These are phyloP conservation scores for Cheilosia grossa DNA, from an alignment of 2,888 invertebrate genomes.

Conservation along the genomic window DNA sequence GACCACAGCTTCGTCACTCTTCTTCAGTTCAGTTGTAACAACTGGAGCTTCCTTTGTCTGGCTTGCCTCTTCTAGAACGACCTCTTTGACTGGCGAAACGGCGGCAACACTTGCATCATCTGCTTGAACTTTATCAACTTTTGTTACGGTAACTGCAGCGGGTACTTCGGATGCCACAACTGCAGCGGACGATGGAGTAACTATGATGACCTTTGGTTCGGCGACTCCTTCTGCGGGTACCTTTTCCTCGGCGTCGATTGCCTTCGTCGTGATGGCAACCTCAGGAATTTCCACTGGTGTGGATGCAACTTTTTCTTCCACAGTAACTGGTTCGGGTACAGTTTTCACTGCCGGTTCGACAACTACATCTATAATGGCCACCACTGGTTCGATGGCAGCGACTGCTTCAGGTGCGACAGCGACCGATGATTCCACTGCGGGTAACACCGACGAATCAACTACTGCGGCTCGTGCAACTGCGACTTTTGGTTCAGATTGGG, in stretches of 20 bases:
- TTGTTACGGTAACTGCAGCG: not conserved
- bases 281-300: constrained; percentile 7
- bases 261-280: constrained; percentile 12
- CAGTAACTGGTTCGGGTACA: not conserved
- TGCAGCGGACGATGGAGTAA: constrained; percentile 53
- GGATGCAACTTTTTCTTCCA: not conserved
- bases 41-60: constrained; percentile 26
- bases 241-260: constrained; percentile 22
- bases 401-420: not conserved
- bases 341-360: not conserved
- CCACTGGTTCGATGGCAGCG: constrained; percentile 1
- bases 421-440: constrained; percentile 4
- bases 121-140: constrained; percentile 20
- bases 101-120: constrained; percentile 2
- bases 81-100: constrained; percentile 19
- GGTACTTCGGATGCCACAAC: constrained; percentile 10
- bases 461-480: not conserved
- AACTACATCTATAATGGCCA: not conserved
- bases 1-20: constrained; percentile 27
- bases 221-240: constrained; percentile 22
- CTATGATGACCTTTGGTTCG: constrained; percentile 56
- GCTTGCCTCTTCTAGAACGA: constrained; percentile 38
- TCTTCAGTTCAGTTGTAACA: constrained; percentile 24
- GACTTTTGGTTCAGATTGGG: constrained; percentile 6
- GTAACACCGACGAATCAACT: not conserved